Percentiles rank a stretch among this genome's conserved stretches.
phyloP scores from a whole-genome alignment of 2,113 vertebrate species.

The Genyomyrus donnyi region DNA sequence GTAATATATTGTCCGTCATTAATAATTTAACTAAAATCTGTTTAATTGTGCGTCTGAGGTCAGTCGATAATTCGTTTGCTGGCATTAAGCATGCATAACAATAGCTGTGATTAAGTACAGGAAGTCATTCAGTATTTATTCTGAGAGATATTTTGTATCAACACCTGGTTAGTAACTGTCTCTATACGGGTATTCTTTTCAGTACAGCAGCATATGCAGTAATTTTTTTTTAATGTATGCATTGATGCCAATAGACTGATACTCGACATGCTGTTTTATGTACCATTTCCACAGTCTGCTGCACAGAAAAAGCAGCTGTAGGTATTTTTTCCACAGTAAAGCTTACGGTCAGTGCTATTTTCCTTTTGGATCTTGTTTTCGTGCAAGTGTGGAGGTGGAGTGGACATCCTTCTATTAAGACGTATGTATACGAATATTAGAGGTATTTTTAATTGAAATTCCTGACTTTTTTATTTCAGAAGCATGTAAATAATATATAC shows the following conservation, averaged over 20 bases:
- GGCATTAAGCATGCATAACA: background rate
- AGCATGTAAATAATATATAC: slow-evolving; percentile 2
- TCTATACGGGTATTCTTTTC: slow-evolving; percentile 23
- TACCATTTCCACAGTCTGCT: background rate
- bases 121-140: background rate
- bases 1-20: background rate
- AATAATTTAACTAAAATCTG: background rate
- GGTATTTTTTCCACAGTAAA: background rate
- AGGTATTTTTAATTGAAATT: slow-evolving; percentile 11
- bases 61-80: background rate
- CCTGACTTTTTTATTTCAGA: slow-evolving; percentile 14
- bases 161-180: background rate
- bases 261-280: background rate
- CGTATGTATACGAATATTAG: slow-evolving; percentile 1
- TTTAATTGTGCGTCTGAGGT: background rate
- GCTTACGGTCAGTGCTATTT: background rate
- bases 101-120: background rate
- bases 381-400: background rate
- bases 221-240: background rate
- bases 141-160: background rate
- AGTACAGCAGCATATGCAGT: background rate
- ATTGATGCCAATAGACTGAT: background rate
- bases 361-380: background rate
- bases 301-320: background rate
- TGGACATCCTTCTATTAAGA: slow-evolving; percentile 1